A percentile compares a stretch with the other conserved stretches of the same genome.
Evolutionary conservation across 2,888 invertebrate genomes (phyloP).

Genomic region (Lasioglossum vierecki): DNA sequence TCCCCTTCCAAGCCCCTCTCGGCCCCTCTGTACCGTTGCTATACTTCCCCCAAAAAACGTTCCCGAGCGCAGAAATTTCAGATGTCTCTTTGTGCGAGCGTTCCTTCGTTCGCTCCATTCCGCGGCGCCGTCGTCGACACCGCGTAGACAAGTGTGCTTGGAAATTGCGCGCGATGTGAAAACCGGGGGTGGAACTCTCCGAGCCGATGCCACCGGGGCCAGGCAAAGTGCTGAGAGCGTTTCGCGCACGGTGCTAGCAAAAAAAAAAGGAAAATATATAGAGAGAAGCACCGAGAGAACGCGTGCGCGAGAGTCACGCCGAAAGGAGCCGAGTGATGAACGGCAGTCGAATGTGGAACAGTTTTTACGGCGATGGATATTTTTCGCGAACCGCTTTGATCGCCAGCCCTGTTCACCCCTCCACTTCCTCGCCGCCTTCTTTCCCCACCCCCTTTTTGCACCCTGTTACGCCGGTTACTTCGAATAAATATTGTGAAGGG

Average conservation of each 20-base stretch:
- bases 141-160: slow-evolving; percentile 71
- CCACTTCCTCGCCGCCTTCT: not conserved
- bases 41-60: slow-evolving; percentile 47
- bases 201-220: not conserved
- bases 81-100: slow-evolving; percentile 70
- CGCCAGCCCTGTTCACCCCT: not conserved
- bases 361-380: slow-evolving; percentile 22
- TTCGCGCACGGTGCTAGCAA: slow-evolving; percentile 24
- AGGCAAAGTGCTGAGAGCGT: slow-evolving; percentile 56
- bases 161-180: slow-evolving; percentile 70
- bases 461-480: not conserved
- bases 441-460: not conserved
- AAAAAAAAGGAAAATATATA: not conserved
- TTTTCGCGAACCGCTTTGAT: slow-evolving; percentile 18
- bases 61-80: slow-evolving; percentile 70
- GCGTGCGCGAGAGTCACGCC: not conserved
- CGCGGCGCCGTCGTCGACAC: slow-evolving; percentile 64
- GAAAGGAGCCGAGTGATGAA: slow-evolving; percentile 23
- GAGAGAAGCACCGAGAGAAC: not conserved
- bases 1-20: slow-evolving; percentile 41
- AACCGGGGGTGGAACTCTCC: slow-evolving; percentile 24
- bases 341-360: slow-evolving; percentile 10
- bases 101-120: slow-evolving; percentile 57
- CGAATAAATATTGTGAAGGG: slow-evolving; percentile 5
- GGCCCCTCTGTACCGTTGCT: not conserved